Evolutionary conservation across 2,797 vertebrate species (phyloP).

Genomic region (Hippocampus kuda): DNA sequence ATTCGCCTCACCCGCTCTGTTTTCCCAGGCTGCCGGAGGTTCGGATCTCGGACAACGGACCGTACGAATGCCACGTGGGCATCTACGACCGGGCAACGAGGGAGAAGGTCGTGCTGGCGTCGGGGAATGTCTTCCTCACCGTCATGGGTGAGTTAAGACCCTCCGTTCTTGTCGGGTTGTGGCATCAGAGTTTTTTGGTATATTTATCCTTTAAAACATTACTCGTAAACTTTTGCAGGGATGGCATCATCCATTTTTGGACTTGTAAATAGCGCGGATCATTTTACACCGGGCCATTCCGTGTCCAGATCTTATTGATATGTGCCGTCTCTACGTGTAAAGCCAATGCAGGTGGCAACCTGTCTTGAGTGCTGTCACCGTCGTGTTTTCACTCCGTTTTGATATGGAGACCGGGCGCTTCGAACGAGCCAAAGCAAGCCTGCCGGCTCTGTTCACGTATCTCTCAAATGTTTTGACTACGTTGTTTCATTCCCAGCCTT

Average conservation of each 20-base stretch:
- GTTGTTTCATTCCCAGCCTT: neutral
- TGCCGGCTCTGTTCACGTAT: neutral
- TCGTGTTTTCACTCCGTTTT: too few relatives aligned
- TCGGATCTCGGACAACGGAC: conserved; percentile 90
- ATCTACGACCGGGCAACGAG: conserved; percentile 91
- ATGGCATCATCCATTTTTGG: too few relatives aligned
- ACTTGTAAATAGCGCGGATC: too few relatives aligned
- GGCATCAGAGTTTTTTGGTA: too few relatives aligned
- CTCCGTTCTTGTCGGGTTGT: neutral
- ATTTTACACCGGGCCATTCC: too few relatives aligned
- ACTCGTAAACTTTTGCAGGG: too few relatives aligned
- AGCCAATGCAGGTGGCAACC: too few relatives aligned
- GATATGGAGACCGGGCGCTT: neutral
- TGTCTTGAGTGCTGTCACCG: too few relatives aligned
- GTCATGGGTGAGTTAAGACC: conserved; percentile 84
- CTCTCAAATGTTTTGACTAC: neutral
- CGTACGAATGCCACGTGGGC: conserved; percentile 96
- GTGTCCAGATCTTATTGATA: too few relatives aligned
- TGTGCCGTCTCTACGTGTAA: too few relatives aligned
- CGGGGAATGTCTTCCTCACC: conserved; percentile 87
- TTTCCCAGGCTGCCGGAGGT: conserved; percentile 85
- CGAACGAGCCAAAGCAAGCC: neutral
- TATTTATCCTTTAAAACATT: too few relatives aligned
- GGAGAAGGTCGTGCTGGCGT: conserved; percentile 93
- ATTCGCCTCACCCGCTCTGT: conserved; percentile 9